Conservation (phyloP, 1,140 invertebrate genomes). For the Drosophila cardini region DNA sequence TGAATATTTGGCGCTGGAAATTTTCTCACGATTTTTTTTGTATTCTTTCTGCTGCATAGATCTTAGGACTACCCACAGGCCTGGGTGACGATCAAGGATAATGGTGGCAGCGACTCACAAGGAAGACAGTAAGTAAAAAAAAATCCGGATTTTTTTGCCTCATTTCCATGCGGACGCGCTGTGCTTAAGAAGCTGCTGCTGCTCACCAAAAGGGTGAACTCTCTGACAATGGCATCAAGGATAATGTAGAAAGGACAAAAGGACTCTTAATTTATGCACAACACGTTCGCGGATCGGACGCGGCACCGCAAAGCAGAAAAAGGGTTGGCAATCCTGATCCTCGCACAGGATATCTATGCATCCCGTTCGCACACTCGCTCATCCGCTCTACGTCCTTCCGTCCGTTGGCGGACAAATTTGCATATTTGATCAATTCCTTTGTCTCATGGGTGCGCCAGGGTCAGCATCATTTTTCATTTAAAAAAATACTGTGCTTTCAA, state of each 20-base stretch:
- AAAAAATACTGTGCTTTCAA: conserved; percentile 56
- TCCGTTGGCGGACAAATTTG: conserved; percentile 51
- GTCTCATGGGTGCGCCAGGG: conserved; percentile 63
- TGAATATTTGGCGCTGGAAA: conserved; percentile 77
- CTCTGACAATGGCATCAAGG: conserved; percentile 43
- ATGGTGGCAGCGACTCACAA: conserved; percentile 42
- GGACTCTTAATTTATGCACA: conserved; percentile 77
- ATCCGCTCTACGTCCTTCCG: background rate
- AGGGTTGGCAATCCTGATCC: conserved; percentile 67
- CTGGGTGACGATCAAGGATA: conserved; percentile 80
- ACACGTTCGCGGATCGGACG: conserved; percentile 80
- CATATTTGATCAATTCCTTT: conserved; percentile 72
- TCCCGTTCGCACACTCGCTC: conserved; percentile 24
- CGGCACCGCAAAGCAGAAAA: conserved; percentile 22
- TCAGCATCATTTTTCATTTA: conserved; percentile 80
- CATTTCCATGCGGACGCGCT: conserved; percentile 81
- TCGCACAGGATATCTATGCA: conserved; percentile 57
- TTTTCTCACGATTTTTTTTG: conserved; percentile 79
- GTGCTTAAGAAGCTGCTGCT: conserved; percentile 35
- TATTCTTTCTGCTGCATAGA: conserved; percentile 2
- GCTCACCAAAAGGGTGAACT: conserved; percentile 59
- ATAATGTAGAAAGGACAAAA: conserved; percentile 31
- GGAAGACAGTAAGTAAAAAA: conserved; percentile 61
- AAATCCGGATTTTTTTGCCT: conserved; percentile 83
- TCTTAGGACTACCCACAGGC: conserved; percentile 46